Base-by-base conservation (phyloP, 2,113 vertebrate species). In the Labeo rohita region DNA sequence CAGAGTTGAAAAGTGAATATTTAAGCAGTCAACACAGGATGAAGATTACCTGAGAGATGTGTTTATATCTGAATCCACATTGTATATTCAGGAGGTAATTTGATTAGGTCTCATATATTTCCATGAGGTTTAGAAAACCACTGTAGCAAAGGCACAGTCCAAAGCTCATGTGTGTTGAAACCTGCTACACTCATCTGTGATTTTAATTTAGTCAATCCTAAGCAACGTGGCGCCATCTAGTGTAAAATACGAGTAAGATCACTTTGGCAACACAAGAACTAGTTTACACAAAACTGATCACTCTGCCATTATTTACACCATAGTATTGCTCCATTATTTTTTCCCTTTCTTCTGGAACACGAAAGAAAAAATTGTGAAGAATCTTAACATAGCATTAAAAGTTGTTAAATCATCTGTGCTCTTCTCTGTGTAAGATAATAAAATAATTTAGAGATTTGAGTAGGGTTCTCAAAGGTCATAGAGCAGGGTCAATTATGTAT, bases 191-290 rank as follows among this genome's bases (percentile, higher is more conserved):
- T 23, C 59, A 12, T 63, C 61, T 11, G 4, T 63, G n/a, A 18
- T 63, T 63, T 23, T 28, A 11, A 63, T 23, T 10, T 63, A n/a
- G 2, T 63, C 2, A 13, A 10, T 6, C 2, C 43, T 23, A 63
- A 23, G 75, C 81, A 83, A 47, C 16, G 90, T 83, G 90, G 75
- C 92, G 92, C 89, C 94, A 93, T 90, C 94, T 91, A 39, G 93
- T 94, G 94, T 93, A 77, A 63, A 80, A 2, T 3, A 23, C 11
- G n/a, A 52, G 39, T 1, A 83, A 85, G 77, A 47, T 54, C 87
- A 65, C 4, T 23, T 1, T 21, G 28, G 28, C 13, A 23, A 23
- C 0, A 76, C 9, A 28, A 63, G 3, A 8, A 39, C 39, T 39
- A 28, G 15, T 68, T 36, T 13, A 68, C 13, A 12, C 28, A 34